Evolutionary conservation across 2,888 invertebrate species (phyloP).

Genomic region (Drosophila tanythrix): DNA sequence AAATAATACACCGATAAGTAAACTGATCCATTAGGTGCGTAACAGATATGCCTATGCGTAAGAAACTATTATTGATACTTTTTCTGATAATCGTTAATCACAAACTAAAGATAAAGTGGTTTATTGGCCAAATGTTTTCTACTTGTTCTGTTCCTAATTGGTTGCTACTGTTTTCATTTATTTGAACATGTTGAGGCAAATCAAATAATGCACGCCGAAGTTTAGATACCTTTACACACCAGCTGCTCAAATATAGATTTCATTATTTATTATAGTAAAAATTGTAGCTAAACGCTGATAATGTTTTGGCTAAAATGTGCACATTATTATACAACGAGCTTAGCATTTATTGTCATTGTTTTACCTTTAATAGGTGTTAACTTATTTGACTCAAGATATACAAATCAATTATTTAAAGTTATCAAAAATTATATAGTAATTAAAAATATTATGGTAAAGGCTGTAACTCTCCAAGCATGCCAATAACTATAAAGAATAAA

Average conservation of each 20-base stretch:
- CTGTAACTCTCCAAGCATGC: neutral
- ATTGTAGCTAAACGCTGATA: neutral
- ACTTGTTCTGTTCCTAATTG: neutral
- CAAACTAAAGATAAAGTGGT: constrained; percentile 31
- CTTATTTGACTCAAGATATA: neutral
- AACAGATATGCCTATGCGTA: constrained; percentile 19
- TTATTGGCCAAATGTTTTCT: constrained; percentile 57
- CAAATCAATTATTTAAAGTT: neutral
- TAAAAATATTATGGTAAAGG: neutral
- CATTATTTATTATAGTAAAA: neutral
- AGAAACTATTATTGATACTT: constrained; percentile 7
- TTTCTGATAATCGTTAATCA: constrained; percentile 20
- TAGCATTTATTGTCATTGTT: neutral
- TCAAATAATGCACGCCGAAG: neutral
- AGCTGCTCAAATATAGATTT: neutral
- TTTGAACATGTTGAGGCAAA: constrained; percentile 1
- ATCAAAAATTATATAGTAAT: neutral
- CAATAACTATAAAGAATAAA: neutral
- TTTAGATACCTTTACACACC: neutral
- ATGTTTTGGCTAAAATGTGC: neutral
- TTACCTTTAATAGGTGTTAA: neutral
- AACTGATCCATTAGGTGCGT: constrained; percentile 24
- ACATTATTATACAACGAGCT: neutral
- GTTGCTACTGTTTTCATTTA: constrained; percentile 34
- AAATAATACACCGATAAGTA: constrained; percentile 28